phyloP scores from a whole-genome alignment of 2,113 vertebrate species.

The Bufo gargarizans region DNA sequence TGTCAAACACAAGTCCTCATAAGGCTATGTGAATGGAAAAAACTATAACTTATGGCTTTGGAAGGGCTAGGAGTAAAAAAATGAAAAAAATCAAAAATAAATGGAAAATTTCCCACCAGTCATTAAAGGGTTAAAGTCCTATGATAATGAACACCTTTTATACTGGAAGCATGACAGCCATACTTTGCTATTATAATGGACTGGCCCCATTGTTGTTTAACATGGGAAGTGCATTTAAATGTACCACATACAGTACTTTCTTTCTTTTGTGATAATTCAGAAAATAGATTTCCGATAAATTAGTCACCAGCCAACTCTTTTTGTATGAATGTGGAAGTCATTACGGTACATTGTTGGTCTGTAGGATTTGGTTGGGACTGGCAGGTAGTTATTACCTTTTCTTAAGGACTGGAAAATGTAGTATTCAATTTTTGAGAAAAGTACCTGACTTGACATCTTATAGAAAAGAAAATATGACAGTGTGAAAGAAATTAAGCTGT shows the following conservation, averaged over 20 bases:
- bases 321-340: slow-evolving; percentile 66
- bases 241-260: slow-evolving; percentile 63
- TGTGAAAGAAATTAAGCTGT: not conserved
- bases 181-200: slow-evolving; percentile 54
- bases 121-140: not conserved
- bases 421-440: slow-evolving; percentile 58
- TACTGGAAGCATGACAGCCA: slow-evolving; percentile 55
- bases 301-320: slow-evolving; percentile 70
- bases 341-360: slow-evolving; percentile 64
- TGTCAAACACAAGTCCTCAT: too few species aligned
- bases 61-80: too few species aligned
- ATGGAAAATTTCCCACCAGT: too few species aligned
- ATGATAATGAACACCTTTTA: slow-evolving; percentile 57
- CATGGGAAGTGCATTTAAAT: slow-evolving; percentile 61
- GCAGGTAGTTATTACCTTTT: slow-evolving; percentile 66
- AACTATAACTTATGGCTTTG: too few species aligned
- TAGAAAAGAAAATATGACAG: not conserved
- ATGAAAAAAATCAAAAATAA: too few species aligned
- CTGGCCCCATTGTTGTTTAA: slow-evolving; percentile 63
- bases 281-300: slow-evolving; percentile 68
- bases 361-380: slow-evolving; percentile 61
- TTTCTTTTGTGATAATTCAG: slow-evolving; percentile 64
- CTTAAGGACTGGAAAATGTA: slow-evolving; percentile 57
- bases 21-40: too few species aligned
- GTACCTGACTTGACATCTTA: slow-evolving; percentile 54